Conservation (phyloP, 1,140 invertebrate species). For the Lucilia sericata region DNA sequence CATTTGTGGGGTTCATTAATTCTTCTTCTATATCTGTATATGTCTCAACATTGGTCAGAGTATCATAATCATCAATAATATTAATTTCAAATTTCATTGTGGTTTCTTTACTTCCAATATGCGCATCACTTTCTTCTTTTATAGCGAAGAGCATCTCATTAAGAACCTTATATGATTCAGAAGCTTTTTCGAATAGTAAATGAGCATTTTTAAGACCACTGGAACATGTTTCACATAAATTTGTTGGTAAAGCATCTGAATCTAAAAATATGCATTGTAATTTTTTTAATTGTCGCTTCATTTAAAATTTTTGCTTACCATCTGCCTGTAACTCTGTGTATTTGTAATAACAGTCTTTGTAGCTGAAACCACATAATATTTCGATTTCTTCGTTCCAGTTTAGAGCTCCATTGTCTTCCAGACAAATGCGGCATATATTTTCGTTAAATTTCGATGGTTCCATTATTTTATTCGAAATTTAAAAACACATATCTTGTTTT, state of each 20-base stretch:
- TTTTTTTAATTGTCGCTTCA: not conserved
- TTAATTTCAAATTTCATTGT: too few species aligned
- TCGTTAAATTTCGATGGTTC: not conserved
- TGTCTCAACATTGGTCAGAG: not conserved
- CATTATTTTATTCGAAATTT: not conserved
- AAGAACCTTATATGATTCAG: not conserved
- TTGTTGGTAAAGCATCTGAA: not conserved
- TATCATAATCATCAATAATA: not conserved
- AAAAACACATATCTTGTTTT: too few species aligned
- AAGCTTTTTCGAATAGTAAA: constrained; percentile 15
- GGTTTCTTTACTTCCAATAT: not conserved
- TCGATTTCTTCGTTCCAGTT: not conserved
- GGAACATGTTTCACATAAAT: not conserved
- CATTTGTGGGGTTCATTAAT: not conserved
- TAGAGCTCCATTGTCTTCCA: not conserved
- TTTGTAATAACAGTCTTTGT: constrained; percentile 25
- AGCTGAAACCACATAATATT: not conserved
- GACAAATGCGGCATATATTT: not conserved
- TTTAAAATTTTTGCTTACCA: not conserved
- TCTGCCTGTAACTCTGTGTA: not conserved
- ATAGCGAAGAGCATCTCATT: not conserved
- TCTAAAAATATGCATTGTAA: not conserved
- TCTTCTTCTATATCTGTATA: not conserved
- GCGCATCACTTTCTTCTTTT: not conserved
- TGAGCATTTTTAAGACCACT: not conserved